Conservation (phyloP, 2,113 vertebrate species). For the Seriola dumerili region DNA sequence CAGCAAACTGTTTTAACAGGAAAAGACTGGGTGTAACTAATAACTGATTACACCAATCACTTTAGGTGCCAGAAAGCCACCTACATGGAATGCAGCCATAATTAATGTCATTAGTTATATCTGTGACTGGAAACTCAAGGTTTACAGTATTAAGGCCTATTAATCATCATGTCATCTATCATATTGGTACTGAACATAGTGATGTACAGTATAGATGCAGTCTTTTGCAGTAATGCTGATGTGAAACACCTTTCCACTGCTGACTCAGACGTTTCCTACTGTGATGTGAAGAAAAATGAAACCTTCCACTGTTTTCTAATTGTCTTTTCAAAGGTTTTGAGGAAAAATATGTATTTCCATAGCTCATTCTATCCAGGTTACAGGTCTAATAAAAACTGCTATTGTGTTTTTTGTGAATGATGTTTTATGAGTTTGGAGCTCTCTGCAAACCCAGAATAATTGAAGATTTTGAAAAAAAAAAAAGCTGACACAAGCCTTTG, state of each 20-base stretch:
- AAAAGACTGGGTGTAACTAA: too few species aligned
- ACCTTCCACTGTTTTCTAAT: too few species aligned
- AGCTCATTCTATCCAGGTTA: neutral
- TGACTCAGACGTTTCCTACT: neutral
- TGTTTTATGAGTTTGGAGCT: constrained; percentile 3
- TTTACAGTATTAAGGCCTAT: too few species aligned
- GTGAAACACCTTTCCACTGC: neutral
- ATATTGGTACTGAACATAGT: neutral
- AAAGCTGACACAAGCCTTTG: constrained; percentile 5
- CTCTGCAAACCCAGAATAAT: neutral
- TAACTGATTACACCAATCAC: neutral
- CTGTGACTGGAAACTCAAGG: neutral
- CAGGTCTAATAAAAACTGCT: constrained; percentile 10
- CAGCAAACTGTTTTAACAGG: too few species aligned
- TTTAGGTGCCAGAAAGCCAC: neutral
- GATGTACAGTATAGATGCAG: neutral
- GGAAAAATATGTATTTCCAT: neutral
- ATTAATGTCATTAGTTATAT: neutral
- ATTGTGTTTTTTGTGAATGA: neutral
- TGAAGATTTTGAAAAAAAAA: neutral
- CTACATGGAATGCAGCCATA: neutral
- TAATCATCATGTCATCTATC: neutral
- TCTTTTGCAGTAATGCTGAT: neutral
- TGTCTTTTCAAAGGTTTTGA: neutral
- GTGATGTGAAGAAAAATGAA: neutral